Percentiles rank a stretch among this genome's conserved stretches.
Conservation (phyloP, 92 coral and sea anemone genomes). For the Micromussa lordhowensis region DNA sequence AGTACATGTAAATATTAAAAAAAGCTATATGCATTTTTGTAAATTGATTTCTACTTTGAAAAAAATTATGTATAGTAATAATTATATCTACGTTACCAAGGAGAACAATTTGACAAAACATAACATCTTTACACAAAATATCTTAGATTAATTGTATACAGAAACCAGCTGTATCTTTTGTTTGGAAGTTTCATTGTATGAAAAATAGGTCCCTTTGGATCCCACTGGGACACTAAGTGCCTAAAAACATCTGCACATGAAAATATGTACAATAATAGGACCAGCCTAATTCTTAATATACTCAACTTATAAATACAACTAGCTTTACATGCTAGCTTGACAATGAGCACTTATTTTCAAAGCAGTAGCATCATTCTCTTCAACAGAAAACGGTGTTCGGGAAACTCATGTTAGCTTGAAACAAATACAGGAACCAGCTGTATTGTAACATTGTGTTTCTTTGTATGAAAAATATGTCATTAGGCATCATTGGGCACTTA, state of each 20-base stretch:
- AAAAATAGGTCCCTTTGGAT: slow-evolving; percentile 65
- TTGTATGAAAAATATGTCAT: slow-evolving; percentile 58
- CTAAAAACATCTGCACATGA: slow-evolving; percentile 44
- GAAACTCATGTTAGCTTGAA: slow-evolving; percentile 5
- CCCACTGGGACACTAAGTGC: slow-evolving; percentile 30
- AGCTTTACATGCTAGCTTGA: neutral
- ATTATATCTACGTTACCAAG: slow-evolving; percentile 74
- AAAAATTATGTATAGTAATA: slow-evolving; percentile 33
- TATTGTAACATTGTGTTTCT: slow-evolving; percentile 60
- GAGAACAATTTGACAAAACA: slow-evolving; percentile 63
- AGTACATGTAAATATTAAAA: slow-evolving; percentile 55
- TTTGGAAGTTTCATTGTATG: slow-evolving; percentile 63
- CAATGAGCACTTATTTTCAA: slow-evolving; percentile 19
- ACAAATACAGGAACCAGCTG: slow-evolving; percentile 77
- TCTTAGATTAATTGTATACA: slow-evolving; percentile 69
- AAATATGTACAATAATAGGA: slow-evolving; percentile 52
- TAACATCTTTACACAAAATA: slow-evolving; percentile 82
- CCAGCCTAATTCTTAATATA: slow-evolving; percentile 45
- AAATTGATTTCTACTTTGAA: slow-evolving; percentile 44
- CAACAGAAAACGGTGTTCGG: slow-evolving; percentile 27
- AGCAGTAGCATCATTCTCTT: slow-evolving; percentile 17
- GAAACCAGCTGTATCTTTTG: slow-evolving; percentile 70
- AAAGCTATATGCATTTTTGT: slow-evolving; percentile 54
- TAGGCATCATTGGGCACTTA: slow-evolving; percentile 18
- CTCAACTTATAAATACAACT: slow-evolving; percentile 50